Base-by-base conservation (phyloP, 2,113 vertebrate genomes). In the Chaenocephalus aceratus region DNA sequence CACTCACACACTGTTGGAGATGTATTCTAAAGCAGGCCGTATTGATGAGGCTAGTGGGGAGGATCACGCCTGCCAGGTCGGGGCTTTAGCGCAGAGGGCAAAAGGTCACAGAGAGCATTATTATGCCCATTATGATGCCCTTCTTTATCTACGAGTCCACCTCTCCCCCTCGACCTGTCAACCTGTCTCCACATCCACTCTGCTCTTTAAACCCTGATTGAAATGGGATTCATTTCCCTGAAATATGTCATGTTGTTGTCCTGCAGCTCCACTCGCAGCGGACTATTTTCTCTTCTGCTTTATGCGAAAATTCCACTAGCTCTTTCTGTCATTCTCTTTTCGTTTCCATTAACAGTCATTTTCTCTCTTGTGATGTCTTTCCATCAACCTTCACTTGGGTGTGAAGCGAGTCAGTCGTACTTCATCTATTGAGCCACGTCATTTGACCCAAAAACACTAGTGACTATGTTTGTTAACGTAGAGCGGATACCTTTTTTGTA, bases 91-190 rank as follows among this genome's bases (percentile, higher is more conserved):
- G 45, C 64, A 36, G 80, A 91, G 89, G 93, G 85, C 77, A 90
- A 89, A 86, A 52, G 80, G 92, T 92, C 92, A 92, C 52, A 9
- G 45, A 77, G 15, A 86, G 80, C 21, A 90, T 93, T 84, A 89
- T 89, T 84, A 87, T 91, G 72, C 82, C 72, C 80, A 86, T 90
- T 88, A 86, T 87, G 86, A 91, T 79, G 77, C 80, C 76, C 65
- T 61, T 58, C 76, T 80, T 82, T 76, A 77, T 90, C 78, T 70
- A 56, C 88, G 75, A 84, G 68, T 64, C 57, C 82, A 79, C 70
- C 59, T 75, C 34, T 56, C 45, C 51, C 23, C 58, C 68, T 72
- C 62, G 72, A 77, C 83, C 79, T 81, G 77, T 89, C 88, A 85
- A 48, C 81, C 46, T 81, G 62, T 87, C 82, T 72, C 54, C 21